phyloP scores from a whole-genome alignment of 2,113 vertebrate species.

The Apus apus region DNA sequence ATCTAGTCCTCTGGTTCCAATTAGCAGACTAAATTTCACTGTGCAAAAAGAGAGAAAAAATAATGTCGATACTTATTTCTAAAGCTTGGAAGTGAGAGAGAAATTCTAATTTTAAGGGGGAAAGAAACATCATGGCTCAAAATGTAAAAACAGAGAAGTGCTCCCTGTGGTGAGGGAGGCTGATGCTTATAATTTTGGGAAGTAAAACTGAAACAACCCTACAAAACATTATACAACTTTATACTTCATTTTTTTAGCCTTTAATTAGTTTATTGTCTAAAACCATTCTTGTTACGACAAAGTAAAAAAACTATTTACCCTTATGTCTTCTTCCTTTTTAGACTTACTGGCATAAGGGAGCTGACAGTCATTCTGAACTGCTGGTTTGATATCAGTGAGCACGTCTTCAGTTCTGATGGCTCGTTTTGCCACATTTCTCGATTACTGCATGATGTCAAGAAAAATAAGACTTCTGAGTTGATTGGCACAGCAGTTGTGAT shows the following conservation, averaged over 20 bases:
- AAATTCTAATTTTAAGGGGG: background rate
- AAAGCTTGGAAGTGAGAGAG: background rate
- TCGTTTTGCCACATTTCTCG: background rate
- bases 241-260: background rate
- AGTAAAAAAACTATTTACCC: background rate
- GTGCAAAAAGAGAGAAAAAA: background rate
- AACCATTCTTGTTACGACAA: background rate
- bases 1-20: background rate
- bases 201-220: background rate
- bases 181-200: background rate
- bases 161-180: background rate
- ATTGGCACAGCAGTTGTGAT: conserved; percentile 36
- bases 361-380: background rate
- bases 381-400: background rate
- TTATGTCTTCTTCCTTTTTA: background rate
- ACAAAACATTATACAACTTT: background rate
- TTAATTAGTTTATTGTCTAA: background rate
- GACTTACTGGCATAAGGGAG: background rate
- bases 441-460: background rate
- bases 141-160: background rate
- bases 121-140: background rate
- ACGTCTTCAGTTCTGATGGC: background rate
- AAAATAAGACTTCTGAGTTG: background rate
- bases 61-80: fast-evolving
- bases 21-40: background rate